Percentiles rank a stretch among this genome's conserved stretches.
These are phyloP conservation scores for Galerucella nymphaeae DNA, from an alignment of 2,888 invertebrate genomes.

Conservation along the genomic window DNA sequence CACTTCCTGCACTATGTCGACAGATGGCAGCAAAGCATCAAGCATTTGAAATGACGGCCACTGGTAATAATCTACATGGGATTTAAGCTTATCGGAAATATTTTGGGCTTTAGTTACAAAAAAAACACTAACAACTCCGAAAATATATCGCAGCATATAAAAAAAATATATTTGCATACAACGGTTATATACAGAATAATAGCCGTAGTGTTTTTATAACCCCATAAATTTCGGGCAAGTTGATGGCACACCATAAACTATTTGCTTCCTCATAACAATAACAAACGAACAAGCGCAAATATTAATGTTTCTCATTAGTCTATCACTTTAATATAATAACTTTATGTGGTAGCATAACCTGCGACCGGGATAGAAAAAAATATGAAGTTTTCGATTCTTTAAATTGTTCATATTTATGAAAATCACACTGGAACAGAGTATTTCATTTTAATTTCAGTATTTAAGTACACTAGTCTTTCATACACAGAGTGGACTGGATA, in stretches of 20 bases:
- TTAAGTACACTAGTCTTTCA: not conserved
- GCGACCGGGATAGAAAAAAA: conserved; percentile 7
- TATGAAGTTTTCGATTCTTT: not conserved
- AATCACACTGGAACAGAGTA: not conserved
- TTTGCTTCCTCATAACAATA: conserved; percentile 47
- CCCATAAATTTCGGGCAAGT: conserved; percentile 43
- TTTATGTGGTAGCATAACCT: conserved; percentile 31
- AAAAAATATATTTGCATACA: conserved; percentile 34
- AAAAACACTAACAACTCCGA: not conserved
- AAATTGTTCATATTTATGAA: not conserved
- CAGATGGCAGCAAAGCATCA: conserved; percentile 55
- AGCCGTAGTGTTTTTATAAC: conserved; percentile 42
- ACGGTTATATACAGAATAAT: conserved; percentile 29
- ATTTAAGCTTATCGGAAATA: not conserved
- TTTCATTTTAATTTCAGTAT: not conserved
- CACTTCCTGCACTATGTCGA: conserved; percentile 41
- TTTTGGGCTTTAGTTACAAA: not conserved
- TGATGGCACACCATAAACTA: conserved; percentile 46
- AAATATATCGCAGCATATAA: conserved; percentile 39
- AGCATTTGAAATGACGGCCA: conserved; percentile 22
- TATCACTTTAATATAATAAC: conserved; percentile 41
- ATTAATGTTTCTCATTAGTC: conserved; percentile 44
- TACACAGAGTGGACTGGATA: no score
- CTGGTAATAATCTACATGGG: not conserved
- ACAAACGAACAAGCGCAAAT: conserved; percentile 44